These are phyloP conservation scores for Mus minutoides DNA, from an alignment of 2,797 vertebrate genomes.

Conservation along the genomic window DNA sequence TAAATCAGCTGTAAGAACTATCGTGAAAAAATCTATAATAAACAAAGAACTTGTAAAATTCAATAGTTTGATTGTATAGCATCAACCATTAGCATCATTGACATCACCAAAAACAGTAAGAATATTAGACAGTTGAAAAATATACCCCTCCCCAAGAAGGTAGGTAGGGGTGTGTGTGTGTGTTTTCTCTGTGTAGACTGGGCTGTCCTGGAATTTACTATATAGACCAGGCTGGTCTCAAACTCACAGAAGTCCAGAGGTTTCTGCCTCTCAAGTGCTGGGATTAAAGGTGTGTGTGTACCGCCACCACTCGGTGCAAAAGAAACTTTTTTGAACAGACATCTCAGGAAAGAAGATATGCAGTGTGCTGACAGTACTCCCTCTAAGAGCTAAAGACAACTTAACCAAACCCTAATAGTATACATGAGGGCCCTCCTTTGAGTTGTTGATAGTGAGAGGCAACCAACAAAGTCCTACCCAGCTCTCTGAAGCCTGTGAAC, in stretches of 20 bases:
- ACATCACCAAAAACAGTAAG: neutral
- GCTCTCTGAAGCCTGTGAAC: neutral
- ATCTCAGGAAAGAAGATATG: neutral
- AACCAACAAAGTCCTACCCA: neutral
- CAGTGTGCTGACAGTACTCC: neutral
- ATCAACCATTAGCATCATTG: no score
- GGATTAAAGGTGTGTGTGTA: neutral
- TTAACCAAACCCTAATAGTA: neutral
- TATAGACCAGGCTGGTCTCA: neutral
- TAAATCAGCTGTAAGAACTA: neutral
- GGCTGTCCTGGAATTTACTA: neutral
- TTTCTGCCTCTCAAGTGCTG: neutral
- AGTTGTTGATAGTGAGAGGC: neutral
- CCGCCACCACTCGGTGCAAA: neutral
- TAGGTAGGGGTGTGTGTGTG: no score
- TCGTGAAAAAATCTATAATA: neutral
- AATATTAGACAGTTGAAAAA: neutral
- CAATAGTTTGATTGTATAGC: neutral
- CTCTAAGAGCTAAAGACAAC: neutral
- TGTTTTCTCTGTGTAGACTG: neutral
- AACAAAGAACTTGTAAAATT: neutral
- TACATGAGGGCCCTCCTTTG: neutral
- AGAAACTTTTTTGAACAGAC: neutral
- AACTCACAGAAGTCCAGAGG: neutral
- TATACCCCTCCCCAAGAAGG: neutral